Percentiles rank a stretch among this genome's conserved stretches.
Evolutionary conservation across 2,888 invertebrate species (phyloP).

Genomic region (Sceliomorpha sp.): DNA sequence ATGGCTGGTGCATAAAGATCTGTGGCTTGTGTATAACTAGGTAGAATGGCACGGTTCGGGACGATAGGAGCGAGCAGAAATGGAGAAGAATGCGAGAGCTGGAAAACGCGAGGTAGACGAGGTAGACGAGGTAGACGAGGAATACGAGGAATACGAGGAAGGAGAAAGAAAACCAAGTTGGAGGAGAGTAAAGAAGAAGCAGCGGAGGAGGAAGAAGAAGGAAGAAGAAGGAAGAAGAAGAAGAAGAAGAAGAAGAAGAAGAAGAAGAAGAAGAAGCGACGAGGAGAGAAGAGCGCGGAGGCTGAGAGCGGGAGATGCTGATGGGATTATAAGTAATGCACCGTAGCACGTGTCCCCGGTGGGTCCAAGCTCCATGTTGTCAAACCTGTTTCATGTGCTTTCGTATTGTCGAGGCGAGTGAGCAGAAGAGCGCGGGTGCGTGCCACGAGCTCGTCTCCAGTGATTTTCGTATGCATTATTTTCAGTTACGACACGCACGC

Average conservation of each 20-base stretch:
- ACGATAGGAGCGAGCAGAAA: slow-evolving; percentile 14
- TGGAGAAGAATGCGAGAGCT: slow-evolving; percentile 14
- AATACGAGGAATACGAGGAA: slow-evolving; percentile 26
- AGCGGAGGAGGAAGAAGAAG: too few species aligned
- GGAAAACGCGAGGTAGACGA: slow-evolving; percentile 16
- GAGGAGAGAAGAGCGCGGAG: slow-evolving; percentile 41
- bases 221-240: slow-evolving; percentile 10
- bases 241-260: slow-evolving; percentile 23
- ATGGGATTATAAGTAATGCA: slow-evolving; percentile 79
- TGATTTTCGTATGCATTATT: slow-evolving; percentile 52
- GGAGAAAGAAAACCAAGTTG: slow-evolving; percentile 42
- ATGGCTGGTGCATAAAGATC: slow-evolving; percentile 15
- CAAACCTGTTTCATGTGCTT: slow-evolving; percentile 77
- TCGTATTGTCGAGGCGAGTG: slow-evolving; percentile 23
- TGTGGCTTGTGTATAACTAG: slow-evolving; percentile 31
- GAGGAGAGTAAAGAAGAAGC: slow-evolving; percentile 28
- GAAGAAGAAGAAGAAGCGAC: slow-evolving; percentile 28
- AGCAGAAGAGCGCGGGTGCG: slow-evolving; percentile 53
- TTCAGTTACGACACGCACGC: slow-evolving; percentile 8
- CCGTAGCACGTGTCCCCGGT: slow-evolving; percentile 77
- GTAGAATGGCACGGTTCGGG: slow-evolving; percentile 32
- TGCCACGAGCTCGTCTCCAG: slow-evolving; percentile 50
- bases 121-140: slow-evolving; percentile 17
- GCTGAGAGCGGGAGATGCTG: slow-evolving; percentile 65
- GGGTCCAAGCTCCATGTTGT: slow-evolving; percentile 74